Evolutionary conservation across 2,888 invertebrate species (phyloP).

Genomic region (Aporophyla lueneburgensis): DNA sequence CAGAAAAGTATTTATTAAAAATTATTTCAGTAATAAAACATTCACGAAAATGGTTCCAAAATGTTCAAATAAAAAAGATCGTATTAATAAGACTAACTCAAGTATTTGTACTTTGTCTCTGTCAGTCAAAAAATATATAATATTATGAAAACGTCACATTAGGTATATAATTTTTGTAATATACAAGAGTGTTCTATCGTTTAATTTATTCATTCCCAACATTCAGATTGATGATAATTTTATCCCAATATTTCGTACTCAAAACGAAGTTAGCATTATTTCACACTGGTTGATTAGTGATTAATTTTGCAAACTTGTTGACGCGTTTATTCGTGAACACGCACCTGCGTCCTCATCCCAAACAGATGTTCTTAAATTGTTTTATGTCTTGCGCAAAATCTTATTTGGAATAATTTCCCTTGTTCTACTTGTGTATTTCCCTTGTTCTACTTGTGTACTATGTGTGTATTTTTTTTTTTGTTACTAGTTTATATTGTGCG

Average conservation of each 20-base stretch:
- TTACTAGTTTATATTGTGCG: too few relatives aligned
- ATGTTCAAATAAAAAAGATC: too few relatives aligned
- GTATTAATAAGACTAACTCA: not conserved
- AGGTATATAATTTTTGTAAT: not conserved
- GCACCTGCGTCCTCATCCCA: slow-evolving; percentile 58
- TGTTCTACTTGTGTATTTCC: slow-evolving; percentile 25
- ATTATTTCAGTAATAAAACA: too few relatives aligned
- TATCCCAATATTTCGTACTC: not conserved
- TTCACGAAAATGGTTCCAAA: too few relatives aligned
- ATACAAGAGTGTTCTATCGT: not conserved
- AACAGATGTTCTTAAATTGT: slow-evolving; percentile 63
- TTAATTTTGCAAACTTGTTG: slow-evolving; percentile 59
- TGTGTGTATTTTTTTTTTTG: too few relatives aligned
- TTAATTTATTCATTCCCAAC: not conserved
- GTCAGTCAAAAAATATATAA: too few relatives aligned
- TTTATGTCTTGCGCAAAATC: slow-evolving; percentile 54
- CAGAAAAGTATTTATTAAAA: too few relatives aligned
- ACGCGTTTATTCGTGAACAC: slow-evolving; percentile 56
- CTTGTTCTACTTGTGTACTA: too few relatives aligned
- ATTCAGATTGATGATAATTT: not conserved
- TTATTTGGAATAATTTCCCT: slow-evolving; percentile 56
- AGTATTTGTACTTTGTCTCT: too few relatives aligned
- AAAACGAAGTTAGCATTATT: slow-evolving; percentile 49
- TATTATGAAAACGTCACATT: too few relatives aligned
- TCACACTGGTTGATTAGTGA: slow-evolving; percentile 42